Conservation (phyloP, 2,797 vertebrate species). For the Microctenopoma lineatum region DNA sequence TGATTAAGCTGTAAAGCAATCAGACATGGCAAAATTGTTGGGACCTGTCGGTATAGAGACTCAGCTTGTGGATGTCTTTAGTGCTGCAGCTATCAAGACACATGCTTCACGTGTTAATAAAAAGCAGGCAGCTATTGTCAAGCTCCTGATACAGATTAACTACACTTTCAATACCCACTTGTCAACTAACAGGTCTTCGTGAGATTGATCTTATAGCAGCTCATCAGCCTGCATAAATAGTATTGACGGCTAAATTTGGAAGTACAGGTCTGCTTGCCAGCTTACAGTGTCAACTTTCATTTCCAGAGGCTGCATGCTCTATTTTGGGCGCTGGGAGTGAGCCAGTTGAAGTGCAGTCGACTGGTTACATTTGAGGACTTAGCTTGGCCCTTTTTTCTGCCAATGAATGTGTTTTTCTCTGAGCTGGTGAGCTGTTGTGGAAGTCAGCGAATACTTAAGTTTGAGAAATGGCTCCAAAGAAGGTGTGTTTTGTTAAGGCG, state of each 20-base stretch:
- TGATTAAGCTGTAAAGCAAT: slow-evolving; percentile 31
- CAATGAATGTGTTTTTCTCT: slow-evolving; percentile 51
- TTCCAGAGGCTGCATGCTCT: slow-evolving; percentile 66
- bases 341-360: slow-evolving; percentile 53
- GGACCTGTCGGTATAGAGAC: slow-evolving; percentile 35
- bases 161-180: slow-evolving; percentile 33
- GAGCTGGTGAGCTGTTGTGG: slow-evolving; percentile 44
- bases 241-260: slow-evolving; percentile 71
- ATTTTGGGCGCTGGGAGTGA: slow-evolving; percentile 64
- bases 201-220: slow-evolving; percentile 38
- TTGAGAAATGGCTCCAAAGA: slow-evolving; percentile 79
- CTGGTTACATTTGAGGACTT: slow-evolving; percentile 58
- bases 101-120: slow-evolving; percentile 47
- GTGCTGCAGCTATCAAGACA: slow-evolving; percentile 28
- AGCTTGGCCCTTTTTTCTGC: slow-evolving; percentile 43
- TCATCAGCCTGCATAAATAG: slow-evolving; percentile 58
- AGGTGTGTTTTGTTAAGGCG: slow-evolving; percentile 63
- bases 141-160: slow-evolving; percentile 41
- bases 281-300: slow-evolving; percentile 77
- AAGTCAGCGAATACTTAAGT: slow-evolving; percentile 30
- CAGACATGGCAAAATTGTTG: slow-evolving; percentile 21
- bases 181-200: slow-evolving; percentile 11
- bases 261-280: slow-evolving; percentile 57
- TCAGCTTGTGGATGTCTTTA: slow-evolving; percentile 36
- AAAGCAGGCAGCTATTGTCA: slow-evolving; percentile 33